Conservation (phyloP, 2,888 invertebrate genomes). For the Clepsis dumicolana region DNA sequence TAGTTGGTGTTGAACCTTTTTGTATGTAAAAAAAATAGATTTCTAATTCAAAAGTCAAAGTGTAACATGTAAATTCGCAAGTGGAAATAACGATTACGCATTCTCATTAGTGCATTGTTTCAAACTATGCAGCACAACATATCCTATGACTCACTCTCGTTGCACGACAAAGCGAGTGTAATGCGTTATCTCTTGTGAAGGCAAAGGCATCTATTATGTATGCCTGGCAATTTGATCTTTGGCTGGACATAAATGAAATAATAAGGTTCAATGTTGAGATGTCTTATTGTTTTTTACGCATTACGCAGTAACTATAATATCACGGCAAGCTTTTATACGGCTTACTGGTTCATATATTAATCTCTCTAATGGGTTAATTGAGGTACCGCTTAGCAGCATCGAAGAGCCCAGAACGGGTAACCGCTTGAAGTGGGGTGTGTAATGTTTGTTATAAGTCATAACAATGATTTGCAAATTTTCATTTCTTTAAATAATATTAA, state of each 20-base stretch:
- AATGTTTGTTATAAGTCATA: too few species aligned
- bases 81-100: neutral
- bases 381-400: too few species aligned
- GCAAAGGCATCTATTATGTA: neutral
- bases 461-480: too few species aligned
- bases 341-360: too few species aligned
- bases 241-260: neutral
- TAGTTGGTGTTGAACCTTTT: too few species aligned
- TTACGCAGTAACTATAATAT: neutral
- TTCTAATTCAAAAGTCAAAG: neutral
- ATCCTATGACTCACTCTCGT: conserved; percentile 19
- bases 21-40: too few species aligned
- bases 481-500: too few species aligned
- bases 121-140: neutral
- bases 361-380: too few species aligned
- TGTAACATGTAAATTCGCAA: neutral
- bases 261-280: neutral
- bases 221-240: neutral
- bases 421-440: too few species aligned
- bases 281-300: neutral
- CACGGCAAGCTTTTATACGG: too few species aligned
- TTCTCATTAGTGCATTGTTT: neutral
- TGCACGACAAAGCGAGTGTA: conserved; percentile 9
- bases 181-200: neutral
- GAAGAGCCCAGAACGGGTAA: too few species aligned